Evolutionary conservation across 2,113 vertebrate species (phyloP).

Genomic region (Haplotaxodon microlepis): DNA sequence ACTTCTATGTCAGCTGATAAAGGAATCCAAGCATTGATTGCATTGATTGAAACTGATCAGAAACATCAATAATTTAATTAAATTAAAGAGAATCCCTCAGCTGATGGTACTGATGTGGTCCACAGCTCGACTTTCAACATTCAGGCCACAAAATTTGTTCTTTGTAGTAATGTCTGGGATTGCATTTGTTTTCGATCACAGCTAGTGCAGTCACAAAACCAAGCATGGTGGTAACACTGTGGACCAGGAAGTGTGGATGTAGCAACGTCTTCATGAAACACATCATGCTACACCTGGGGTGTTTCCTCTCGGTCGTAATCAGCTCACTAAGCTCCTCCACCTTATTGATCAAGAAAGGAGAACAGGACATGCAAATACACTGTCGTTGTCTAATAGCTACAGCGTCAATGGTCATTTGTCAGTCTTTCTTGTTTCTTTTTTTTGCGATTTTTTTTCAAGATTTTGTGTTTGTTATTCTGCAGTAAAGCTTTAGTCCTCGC

Average conservation of each 20-base stretch:
- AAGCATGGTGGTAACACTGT: background rate
- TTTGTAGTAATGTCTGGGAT: background rate
- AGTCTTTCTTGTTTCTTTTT: background rate
- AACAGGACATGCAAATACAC: accelerated
- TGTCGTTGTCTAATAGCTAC: accelerated
- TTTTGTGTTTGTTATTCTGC: background rate
- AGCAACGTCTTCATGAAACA: background rate
- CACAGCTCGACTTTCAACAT: background rate
- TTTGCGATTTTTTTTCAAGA: accelerated
- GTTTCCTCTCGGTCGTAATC: background rate
- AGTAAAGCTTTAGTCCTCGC: background rate
- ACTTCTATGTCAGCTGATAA: accelerated
- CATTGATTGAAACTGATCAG: background rate
- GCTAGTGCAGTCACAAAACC: background rate
- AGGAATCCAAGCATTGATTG: background rate
- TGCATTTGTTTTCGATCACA: background rate
- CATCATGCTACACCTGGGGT: background rate
- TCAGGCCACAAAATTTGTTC: background rate
- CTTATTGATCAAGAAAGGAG: accelerated
- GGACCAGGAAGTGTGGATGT: background rate
- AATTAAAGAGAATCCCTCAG: background rate
- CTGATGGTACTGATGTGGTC: background rate
- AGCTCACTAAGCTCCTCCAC: background rate
- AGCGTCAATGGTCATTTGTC: background rate
- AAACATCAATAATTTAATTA: background rate